These are phyloP conservation scores for Drosophila nr. fundita DNA, from an alignment of 2,888 invertebrate genomes.

Conservation along the genomic window DNA sequence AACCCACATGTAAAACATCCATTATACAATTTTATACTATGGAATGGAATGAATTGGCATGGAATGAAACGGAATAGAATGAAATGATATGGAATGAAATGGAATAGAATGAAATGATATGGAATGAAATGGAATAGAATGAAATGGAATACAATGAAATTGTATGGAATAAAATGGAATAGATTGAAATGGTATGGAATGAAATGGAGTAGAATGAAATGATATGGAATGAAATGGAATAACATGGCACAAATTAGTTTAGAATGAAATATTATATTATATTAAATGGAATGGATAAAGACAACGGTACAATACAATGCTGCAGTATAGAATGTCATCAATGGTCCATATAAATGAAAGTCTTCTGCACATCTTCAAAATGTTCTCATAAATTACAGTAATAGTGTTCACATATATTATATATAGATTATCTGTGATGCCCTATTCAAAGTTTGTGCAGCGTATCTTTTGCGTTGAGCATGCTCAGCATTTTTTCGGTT, in stretches of 20 bases:
- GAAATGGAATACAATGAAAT: background rate
- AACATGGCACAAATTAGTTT: background rate
- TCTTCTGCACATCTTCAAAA: background rate
- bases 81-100: background rate
- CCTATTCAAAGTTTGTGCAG: background rate
- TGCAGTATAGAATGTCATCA: background rate
- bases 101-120: background rate
- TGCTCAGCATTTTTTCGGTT: background rate
- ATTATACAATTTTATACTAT: background rate
- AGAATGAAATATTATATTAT: background rate
- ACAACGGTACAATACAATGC: background rate
- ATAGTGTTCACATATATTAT: background rate
- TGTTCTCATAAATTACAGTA: background rate
- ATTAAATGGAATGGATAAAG: background rate
- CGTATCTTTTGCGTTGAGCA: conserved; percentile 3
- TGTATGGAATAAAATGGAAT: background rate
- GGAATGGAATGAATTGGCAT: background rate
- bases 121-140: background rate
- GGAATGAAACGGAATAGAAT: background rate
- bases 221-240: background rate
- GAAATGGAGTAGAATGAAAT: background rate
- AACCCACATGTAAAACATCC: background rate
- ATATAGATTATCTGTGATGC: background rate
- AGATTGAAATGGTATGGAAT: background rate
- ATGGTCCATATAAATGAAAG: background rate